phyloP scores from a whole-genome alignment of 2,888 invertebrate species.

The Atrina japonica region DNA sequence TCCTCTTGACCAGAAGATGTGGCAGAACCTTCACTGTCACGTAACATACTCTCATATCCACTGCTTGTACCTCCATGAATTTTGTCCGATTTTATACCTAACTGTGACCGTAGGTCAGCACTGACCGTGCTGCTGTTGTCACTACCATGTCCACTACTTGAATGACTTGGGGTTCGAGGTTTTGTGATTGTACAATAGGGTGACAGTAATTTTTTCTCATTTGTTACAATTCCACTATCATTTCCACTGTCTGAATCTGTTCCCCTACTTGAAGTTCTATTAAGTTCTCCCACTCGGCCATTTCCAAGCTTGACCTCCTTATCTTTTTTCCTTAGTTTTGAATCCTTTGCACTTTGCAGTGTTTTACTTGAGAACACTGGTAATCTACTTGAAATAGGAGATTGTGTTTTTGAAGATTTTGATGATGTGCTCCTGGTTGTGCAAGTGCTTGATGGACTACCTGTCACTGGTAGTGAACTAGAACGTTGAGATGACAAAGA shows the following conservation, averaged over 20 bases:
- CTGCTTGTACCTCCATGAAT: slow-evolving; percentile 85
- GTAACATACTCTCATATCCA: slow-evolving; percentile 94
- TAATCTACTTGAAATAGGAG: slow-evolving; percentile 60
- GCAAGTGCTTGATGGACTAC: slow-evolving; percentile 46
- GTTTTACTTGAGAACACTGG: slow-evolving; percentile 60
- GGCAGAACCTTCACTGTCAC: slow-evolving; percentile 92
- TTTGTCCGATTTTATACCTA: slow-evolving; percentile 72
- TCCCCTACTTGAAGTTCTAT: slow-evolving; percentile 50
- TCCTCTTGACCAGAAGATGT: slow-evolving; percentile 85
- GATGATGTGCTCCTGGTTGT: slow-evolving; percentile 49
- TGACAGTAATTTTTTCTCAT: slow-evolving; percentile 75
- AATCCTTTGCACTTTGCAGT: slow-evolving; percentile 56
- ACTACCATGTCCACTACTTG: slow-evolving; percentile 81
- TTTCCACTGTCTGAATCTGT: slow-evolving; percentile 79
- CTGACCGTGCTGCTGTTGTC: slow-evolving; percentile 77
- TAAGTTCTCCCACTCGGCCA: slow-evolving; percentile 51
- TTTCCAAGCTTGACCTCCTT: slow-evolving; percentile 65
- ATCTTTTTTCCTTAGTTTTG: slow-evolving; percentile 71
- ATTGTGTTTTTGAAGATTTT: slow-evolving; percentile 59
- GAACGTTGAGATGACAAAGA: slow-evolving; percentile 43
- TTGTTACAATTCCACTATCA: slow-evolving; percentile 77
- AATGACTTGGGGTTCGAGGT: slow-evolving; percentile 78
- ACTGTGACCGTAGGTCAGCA: slow-evolving; percentile 67
- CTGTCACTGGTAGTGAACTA: slow-evolving; percentile 46
- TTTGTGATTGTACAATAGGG: slow-evolving; percentile 81